Conservation (phyloP, 2,113 vertebrate genomes). For the Heteronetta atricapilla region DNA sequence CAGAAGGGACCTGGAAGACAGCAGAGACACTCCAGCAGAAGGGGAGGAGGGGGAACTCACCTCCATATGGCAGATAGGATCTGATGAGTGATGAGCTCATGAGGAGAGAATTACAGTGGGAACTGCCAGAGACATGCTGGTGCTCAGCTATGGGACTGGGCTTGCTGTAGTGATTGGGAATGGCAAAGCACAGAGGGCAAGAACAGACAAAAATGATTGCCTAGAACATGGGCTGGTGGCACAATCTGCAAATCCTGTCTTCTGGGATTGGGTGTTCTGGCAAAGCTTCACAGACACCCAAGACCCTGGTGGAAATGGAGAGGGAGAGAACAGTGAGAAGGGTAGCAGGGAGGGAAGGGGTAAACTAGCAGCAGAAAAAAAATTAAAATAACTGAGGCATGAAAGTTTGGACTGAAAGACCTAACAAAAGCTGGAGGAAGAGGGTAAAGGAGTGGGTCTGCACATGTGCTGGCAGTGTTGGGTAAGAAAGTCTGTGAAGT, state of each 20-base stretch:
- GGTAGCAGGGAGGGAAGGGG: not conserved
- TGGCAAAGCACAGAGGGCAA: not conserved
- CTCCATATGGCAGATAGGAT: not conserved
- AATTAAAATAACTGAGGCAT: not conserved
- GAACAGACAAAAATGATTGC: not conserved
- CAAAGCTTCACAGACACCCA: not conserved
- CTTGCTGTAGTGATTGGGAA: not conserved
- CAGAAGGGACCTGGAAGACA: not conserved
- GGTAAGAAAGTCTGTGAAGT: not conserved
- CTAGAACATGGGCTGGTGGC: not conserved
- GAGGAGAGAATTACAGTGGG: not conserved
- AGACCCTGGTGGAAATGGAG: not conserved
- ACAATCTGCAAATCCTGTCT: not conserved
- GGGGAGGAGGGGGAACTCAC: not conserved
- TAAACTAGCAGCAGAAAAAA: not conserved
- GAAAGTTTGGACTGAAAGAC: not conserved
- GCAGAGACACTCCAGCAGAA: not conserved
- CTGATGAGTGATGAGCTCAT: not conserved
- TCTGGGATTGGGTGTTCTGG: not conserved
- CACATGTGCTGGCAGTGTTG: rapidly evolving
- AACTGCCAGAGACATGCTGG: not conserved
- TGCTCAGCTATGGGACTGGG: not conserved
- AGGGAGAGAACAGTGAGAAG: not conserved
- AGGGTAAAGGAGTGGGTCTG: not conserved
- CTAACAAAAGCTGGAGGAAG: not conserved